Evolutionary conservation across 2,113 vertebrate genomes (phyloP).

Genomic region (Gavia stellata): DNA sequence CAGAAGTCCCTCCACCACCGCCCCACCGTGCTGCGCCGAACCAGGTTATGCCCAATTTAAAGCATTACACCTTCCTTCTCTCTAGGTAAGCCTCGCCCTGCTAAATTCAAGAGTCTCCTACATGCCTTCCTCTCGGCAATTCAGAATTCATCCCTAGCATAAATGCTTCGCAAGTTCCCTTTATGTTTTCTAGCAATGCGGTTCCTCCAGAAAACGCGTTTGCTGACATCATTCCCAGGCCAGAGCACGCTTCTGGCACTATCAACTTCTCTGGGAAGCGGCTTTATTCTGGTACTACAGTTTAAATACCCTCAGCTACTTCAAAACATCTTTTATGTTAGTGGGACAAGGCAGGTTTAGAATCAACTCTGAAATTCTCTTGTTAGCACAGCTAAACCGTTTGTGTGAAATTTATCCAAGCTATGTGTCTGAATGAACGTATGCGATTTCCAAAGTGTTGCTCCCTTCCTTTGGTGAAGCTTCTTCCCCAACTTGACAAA

Average conservation of each 20-base stretch:
- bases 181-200: background rate
- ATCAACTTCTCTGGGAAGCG: background rate
- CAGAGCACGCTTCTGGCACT: background rate
- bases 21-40: background rate
- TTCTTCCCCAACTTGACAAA: conserved; percentile 63
- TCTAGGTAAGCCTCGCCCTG: background rate
- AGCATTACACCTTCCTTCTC: background rate
- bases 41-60: background rate
- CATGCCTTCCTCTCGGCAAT: background rate
- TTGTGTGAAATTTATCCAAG: conserved; percentile 21
- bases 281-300: background rate
- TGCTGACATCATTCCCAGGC: background rate
- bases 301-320: background rate
- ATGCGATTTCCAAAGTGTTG: conserved; percentile 39
- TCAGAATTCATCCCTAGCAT: background rate
- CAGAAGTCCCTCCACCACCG: rapidly evolving
- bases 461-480: conserved; percentile 67
- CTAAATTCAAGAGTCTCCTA: background rate
- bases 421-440: conserved; percentile 12
- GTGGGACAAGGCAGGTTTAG: background rate
- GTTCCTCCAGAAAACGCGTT: background rate
- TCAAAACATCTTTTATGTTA: background rate
- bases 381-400: conserved; percentile 14
- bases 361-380: conserved; percentile 31
- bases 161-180: background rate